These are phyloP conservation scores for Chrysocyon brachyurus DNA, from an alignment of 2,797 vertebrate species.

Conservation along the genomic window DNA sequence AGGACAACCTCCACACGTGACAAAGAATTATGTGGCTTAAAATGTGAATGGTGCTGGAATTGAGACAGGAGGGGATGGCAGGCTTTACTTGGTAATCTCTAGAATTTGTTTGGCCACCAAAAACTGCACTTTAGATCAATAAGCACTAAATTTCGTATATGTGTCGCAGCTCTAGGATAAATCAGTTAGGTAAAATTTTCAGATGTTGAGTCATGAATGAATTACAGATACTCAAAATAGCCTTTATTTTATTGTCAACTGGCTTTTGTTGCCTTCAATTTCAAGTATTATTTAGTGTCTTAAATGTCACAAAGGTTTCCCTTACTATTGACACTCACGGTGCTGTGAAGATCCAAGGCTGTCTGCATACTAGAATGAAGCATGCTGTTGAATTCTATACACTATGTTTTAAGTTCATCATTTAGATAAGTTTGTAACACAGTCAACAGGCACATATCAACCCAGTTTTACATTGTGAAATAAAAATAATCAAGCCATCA, in stretches of 20 bases:
- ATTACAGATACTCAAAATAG: not conserved
- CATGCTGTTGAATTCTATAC: not conserved
- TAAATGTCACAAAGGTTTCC: conserved; percentile 28
- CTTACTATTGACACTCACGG: not conserved
- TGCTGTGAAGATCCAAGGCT: not conserved
- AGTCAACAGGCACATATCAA: not conserved
- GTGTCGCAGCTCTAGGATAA: not conserved
- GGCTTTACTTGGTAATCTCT: not conserved
- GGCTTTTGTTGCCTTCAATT: conserved; percentile 40
- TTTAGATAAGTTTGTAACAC: not conserved
- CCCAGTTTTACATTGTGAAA: not conserved
- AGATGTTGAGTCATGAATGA: not conserved
- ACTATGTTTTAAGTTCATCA: not conserved
- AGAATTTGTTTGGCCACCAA: conserved; percentile 43
- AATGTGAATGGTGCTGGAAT: not conserved
- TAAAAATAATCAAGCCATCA: conserved; percentile 28
- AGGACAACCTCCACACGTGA: not conserved
- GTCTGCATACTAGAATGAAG: not conserved
- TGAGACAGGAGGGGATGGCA: not conserved
- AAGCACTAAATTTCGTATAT: not conserved
- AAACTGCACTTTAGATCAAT: not conserved
- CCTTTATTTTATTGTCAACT: conserved; percentile 11
- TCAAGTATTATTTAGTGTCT: conserved; percentile 50
- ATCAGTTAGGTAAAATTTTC: not conserved
- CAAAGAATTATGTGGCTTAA: not conserved